Base-by-base conservation (phyloP, 2,113 vertebrate genomes). In the Pluvianellus socialis region DNA sequence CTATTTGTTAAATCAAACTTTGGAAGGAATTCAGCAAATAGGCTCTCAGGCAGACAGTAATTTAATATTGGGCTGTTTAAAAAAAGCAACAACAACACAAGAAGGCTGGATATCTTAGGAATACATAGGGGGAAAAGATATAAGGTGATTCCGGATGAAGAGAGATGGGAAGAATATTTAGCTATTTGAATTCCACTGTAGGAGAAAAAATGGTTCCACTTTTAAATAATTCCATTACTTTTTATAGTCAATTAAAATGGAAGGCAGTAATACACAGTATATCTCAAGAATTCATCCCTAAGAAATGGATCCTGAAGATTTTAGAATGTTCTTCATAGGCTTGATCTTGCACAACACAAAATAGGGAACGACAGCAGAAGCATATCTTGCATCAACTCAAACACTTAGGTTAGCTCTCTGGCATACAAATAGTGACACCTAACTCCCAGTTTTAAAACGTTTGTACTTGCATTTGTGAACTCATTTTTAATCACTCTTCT, bases 161-260 rank as follows among this genome's bases (percentile, higher is more conserved):
- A 72, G 42, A 81, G 42, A 62, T 49, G 12, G 47, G 38, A 77
- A 67, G n/a, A 71, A 58, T 71, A 92, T 76, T 81, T 38, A 82
- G 52, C 22, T 55, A 49, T 85, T 61, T 83, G 44, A 92, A 83
- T 72, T 86, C 16, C 10, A 49, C 7, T 33, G 33, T 11, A 73
- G 59, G 45, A 79, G 71, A 93, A 93, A 93, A 88, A 94, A 95
- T 61, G 16, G 11, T 56, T 92, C 38, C 6, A 35, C 33, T 76
- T 88, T 75, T 80, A 86, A 90, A 95, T 62, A 93, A 93, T 53
- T 82, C 35, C 12, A 61, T 73, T 86, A 83, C 6, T 52, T 92
- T 94, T 93, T 76, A 93, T 62, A 70, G 53, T 13, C 45, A 94
- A 74, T 89, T 92, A 91, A 89, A 94, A 70, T 58, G 19, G 33